Evolutionary conservation across 2,888 invertebrate genomes (phyloP), one percentile per base, ranked within the genome.

Genomic region (Linnaemya vulpina): DNA sequence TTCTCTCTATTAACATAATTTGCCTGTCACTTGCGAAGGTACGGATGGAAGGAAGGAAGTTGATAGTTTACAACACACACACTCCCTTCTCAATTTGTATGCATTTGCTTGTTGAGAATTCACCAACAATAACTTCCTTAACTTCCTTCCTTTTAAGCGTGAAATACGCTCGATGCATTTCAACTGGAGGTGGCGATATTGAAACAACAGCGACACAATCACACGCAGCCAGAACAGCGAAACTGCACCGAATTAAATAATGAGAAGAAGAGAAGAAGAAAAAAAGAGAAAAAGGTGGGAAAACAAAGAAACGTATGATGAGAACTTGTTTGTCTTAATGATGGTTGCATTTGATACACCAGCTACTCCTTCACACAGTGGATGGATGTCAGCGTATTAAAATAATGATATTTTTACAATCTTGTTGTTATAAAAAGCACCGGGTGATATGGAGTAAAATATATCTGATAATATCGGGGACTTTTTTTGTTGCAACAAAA

Each of bases 251-350:
- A 76, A 38, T 70, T 53, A 76, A 82, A 81, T 75, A 62, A 80
- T 30, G 8, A 22, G 8, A 63, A 63, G 0, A 2, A 13, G 22
- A 40, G 22, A 20, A 11, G 38, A 53, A 35, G n/a, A n/a, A n/a
- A n/a, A n/a, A n/a, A n/a, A n/a, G n/a, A n/a, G n/a, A n/a, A n/a
- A n/a, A n/a, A n/a, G n/a, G n/a, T n/a, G n/a, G n/a, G n/a, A 49
- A 35, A 49, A 49, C 4, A 30, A 43, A 68, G 8, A 38, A 74
- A 67, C 67, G 81, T 71, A 62, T 82, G 78, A 71, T 85, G 85
- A 49, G 85, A 85, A 85, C 71, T 67, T 75, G 68, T 84, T 79
- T 75, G 82, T 82, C 62, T 75, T 46, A 51, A 78, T 78, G 85
- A 82, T 85, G 82, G 43, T 67, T 62, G 35, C 51, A 65, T n/a